phyloP scores from a whole-genome alignment of 37 sponge, comb jelly and placozoan species.

The Diacarnus erythraeanus region DNA sequence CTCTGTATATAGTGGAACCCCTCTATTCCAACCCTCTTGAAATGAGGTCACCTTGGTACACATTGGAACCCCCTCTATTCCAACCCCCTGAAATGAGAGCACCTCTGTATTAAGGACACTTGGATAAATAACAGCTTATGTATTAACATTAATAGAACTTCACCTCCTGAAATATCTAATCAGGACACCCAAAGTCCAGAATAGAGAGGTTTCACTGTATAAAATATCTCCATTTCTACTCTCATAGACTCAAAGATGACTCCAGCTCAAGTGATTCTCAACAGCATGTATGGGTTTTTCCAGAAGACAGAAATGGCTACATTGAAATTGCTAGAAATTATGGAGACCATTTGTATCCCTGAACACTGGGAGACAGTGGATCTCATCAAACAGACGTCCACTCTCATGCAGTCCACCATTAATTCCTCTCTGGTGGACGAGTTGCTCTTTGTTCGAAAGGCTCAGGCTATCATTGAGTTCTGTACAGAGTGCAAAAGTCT shows the following conservation, averaged over 20 bases:
- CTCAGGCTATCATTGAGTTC: conserved; percentile 68
- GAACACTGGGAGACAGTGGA: conserved; percentile 63
- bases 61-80: too few species aligned
- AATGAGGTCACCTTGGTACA: too few species aligned
- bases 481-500: conserved; percentile 66
- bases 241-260: conserved; percentile 21
- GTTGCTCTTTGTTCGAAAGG: conserved; percentile 74
- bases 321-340: conserved; percentile 22
- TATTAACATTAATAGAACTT: too few species aligned
- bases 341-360: conserved; percentile 61
- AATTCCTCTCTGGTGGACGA: conserved; percentile 60
- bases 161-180: too few species aligned
- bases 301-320: conserved; percentile 43
- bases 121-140: too few species aligned
- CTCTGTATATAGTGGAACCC: too few species aligned
- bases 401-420: conserved; percentile 62
- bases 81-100: too few species aligned
- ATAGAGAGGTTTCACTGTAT: too few species aligned
- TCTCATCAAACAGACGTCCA: conserved; percentile 69
- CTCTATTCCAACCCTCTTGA: too few species aligned
- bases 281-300: conserved; percentile 56
- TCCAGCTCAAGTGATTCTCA: conserved; percentile 61
- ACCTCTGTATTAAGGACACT: too few species aligned
- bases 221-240: background rate
- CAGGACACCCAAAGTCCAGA: too few species aligned